phyloP scores from a whole-genome alignment of 2,888 invertebrate species.

The Zygaena filipendulae region DNA sequence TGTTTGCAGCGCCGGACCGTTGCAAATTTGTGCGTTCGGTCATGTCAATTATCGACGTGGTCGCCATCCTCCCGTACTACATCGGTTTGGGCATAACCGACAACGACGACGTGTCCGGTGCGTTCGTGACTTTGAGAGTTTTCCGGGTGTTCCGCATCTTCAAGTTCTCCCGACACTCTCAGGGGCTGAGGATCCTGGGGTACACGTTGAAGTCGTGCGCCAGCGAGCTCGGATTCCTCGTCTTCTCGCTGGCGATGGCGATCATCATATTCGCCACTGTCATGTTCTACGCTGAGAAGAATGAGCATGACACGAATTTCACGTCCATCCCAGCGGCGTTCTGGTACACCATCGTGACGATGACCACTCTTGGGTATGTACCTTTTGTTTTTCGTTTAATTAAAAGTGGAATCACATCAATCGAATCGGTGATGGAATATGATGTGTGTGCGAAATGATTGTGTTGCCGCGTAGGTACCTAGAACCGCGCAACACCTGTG shows the following conservation, averaged over 20 bases:
- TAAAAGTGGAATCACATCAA: no score
- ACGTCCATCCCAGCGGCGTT: slow-evolving; percentile 99
- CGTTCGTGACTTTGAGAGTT: slow-evolving; percentile 98
- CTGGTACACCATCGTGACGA: slow-evolving; percentile 99
- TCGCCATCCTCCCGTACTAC: slow-evolving; percentile 99
- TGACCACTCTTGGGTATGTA: slow-evolving; percentile 98
- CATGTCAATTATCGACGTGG: slow-evolving; percentile 99
- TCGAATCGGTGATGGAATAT: no score
- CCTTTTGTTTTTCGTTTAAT: slow-evolving; percentile 1
- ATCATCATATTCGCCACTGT: slow-evolving; percentile 99
- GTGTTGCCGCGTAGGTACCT: no score
- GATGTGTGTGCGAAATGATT: no score
- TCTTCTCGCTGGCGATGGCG: slow-evolving; percentile 99
- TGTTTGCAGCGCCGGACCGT: slow-evolving; percentile 98
- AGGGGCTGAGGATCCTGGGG: slow-evolving; percentile 97
- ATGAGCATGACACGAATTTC: slow-evolving; percentile 96
- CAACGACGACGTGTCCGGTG: slow-evolving; percentile 98
- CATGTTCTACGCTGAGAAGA: slow-evolving; percentile 99
- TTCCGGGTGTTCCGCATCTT: slow-evolving; percentile 99
- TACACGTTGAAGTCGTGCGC: slow-evolving; percentile 99
- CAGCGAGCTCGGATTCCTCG: slow-evolving; percentile 98
- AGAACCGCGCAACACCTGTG: slow-evolving; percentile 44
- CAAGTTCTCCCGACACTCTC: slow-evolving; percentile 99
- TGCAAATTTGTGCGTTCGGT: slow-evolving; percentile 98
- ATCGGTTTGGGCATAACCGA: slow-evolving; percentile 97